Conservation (phyloP, 2,888 invertebrate species). For the Boloria euphrosyne region DNA sequence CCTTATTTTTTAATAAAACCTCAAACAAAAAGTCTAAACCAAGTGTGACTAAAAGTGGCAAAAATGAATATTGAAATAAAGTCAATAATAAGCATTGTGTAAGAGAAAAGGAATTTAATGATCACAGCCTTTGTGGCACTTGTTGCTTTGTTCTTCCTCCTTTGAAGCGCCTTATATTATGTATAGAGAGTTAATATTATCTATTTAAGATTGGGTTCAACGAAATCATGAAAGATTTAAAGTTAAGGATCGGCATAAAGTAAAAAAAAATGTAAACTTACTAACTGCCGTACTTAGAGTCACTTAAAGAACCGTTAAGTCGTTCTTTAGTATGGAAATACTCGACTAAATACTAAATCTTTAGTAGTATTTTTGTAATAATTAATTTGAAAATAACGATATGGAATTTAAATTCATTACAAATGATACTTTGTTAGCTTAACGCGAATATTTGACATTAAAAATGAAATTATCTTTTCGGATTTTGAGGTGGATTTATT, state of each 20-base stretch:
- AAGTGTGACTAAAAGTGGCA: constrained; percentile 21
- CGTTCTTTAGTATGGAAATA: too few species aligned
- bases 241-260: neutral
- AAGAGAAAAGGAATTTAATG: constrained; percentile 41
- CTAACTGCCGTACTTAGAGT: too few species aligned
- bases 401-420: too few species aligned
- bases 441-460: too few species aligned
- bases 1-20: constrained; percentile 1
- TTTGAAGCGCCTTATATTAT: constrained; percentile 39
- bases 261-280: too few species aligned
- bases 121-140: constrained; percentile 56
- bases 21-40: constrained; percentile 10
- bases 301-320: too few species aligned
- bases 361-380: too few species aligned
- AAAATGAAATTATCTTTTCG: too few species aligned
- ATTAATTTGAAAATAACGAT: too few species aligned
- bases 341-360: too few species aligned
- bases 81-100: constrained; percentile 28
- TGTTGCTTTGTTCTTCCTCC: constrained; percentile 57
- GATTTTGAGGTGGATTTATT: too few species aligned
- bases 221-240: neutral
- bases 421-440: too few species aligned
- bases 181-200: constrained; percentile 18
- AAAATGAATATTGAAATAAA: constrained; percentile 22
- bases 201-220: constrained; percentile 14